A percentile compares a stretch with the other conserved stretches of the same genome.
phyloP scores from a whole-genome alignment of 2,797 vertebrate genomes.

The Numenius phaeopus region DNA sequence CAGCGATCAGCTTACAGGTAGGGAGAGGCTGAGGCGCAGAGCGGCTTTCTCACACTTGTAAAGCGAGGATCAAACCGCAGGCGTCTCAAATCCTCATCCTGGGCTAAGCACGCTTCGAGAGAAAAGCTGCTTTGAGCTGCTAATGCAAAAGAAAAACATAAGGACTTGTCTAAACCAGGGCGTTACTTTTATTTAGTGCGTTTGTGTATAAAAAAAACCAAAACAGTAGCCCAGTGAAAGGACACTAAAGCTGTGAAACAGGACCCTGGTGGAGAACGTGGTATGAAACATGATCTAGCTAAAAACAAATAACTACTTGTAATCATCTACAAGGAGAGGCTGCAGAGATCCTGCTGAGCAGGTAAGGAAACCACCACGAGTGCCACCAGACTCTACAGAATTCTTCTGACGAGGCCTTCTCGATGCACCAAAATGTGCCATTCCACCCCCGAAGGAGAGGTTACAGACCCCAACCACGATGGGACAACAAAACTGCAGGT shows the following conservation, averaged over 20 bases:
- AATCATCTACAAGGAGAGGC: neutral
- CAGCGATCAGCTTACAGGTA: neutral
- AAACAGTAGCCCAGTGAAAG: neutral
- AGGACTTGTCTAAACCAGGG: accelerated
- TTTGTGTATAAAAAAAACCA: neutral
- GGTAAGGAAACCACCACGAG: neutral
- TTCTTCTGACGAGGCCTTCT: neutral
- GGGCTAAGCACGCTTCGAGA: neutral
- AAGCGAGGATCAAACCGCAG: neutral
- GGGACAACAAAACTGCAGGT: neutral
- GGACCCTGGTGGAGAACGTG: neutral
- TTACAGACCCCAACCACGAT: accelerated
- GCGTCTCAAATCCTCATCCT: neutral
- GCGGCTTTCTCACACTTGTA: neutral
- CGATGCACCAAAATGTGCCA: neutral
- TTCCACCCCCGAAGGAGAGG: neutral
- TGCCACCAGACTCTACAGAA: neutral
- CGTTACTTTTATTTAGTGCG: neutral
- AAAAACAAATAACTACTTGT: neutral
- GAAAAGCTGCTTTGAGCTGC: constrained; percentile 2
- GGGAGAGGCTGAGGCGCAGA: neutral
- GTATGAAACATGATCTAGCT: neutral
- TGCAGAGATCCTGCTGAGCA: neutral
- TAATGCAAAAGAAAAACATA: neutral
- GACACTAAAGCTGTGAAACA: neutral